Evolutionary conservation across 2,888 invertebrate genomes (phyloP).

Genomic region (Melanostoma mellinum): DNA sequence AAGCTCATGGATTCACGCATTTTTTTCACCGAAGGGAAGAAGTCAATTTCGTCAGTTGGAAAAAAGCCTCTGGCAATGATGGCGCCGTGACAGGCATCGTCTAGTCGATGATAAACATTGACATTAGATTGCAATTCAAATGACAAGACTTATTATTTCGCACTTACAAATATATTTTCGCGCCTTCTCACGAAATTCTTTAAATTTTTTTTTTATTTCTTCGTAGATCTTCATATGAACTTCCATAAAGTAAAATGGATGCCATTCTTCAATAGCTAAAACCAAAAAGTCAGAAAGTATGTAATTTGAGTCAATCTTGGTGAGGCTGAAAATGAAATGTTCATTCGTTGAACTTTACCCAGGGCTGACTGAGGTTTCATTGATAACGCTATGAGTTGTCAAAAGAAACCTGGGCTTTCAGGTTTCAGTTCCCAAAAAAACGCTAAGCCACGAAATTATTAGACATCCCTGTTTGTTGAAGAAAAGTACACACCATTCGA

Average conservation of each 20-base stretch:
- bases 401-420: too few species aligned
- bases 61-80: constrained; percentile 90
- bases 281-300: background rate
- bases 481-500: too few species aligned
- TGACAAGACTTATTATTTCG: too few species aligned
- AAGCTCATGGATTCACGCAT: constrained; percentile 90
- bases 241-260: constrained; percentile 88
- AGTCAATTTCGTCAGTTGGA: constrained; percentile 85
- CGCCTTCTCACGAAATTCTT: constrained; percentile 83
- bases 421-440: too few species aligned
- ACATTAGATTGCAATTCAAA: too few species aligned
- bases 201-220: constrained; percentile 79
- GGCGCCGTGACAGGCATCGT: constrained; percentile 88
- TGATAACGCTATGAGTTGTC: too few species aligned
- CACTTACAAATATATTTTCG: constrained; percentile 84
- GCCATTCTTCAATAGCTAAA: constrained; percentile 82
- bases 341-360: too few species aligned
- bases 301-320: background rate
- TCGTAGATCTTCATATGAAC: constrained; percentile 83
- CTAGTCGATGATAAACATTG: constrained; percentile 64
- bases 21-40: constrained; percentile 84
- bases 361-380: too few species aligned
- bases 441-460: too few species aligned
- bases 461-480: too few species aligned
- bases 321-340: too few species aligned